Percentiles rank a stretch among this genome's conserved stretches.
Evolutionary conservation across 2,797 vertebrate genomes (phyloP).

Genomic region (Balearica regulorum): DNA sequence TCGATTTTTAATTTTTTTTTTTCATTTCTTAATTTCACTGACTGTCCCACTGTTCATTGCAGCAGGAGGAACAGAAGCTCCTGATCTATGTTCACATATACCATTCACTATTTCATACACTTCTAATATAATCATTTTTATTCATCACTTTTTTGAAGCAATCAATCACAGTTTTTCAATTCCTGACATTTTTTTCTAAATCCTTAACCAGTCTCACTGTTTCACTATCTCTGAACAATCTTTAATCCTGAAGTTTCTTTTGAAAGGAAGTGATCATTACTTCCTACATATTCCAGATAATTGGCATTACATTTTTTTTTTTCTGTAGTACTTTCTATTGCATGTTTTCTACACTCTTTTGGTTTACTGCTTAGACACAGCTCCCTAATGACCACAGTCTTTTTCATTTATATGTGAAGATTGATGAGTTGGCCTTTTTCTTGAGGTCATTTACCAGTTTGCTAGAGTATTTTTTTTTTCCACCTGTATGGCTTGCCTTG

Average conservation of each 20-base stretch:
- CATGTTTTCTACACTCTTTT: background rate
- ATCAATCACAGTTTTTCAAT: background rate
- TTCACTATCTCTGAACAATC: background rate
- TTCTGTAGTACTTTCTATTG: background rate
- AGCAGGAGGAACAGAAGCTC: background rate
- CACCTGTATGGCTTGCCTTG: background rate
- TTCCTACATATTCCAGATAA: background rate
- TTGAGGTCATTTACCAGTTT: background rate
- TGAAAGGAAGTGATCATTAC: background rate
- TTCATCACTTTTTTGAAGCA: background rate
- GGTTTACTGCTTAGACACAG: background rate
- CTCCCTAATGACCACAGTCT: background rate
- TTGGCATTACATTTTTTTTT: background rate
- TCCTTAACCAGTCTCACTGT: background rate
- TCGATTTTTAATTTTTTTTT: background rate
- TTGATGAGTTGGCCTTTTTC: background rate
- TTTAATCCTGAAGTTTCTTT: background rate
- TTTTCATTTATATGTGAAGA: background rate
- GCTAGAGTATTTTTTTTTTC: background rate
- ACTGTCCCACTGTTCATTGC: background rate
- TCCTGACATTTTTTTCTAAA: background rate
- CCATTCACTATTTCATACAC: background rate
- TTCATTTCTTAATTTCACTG: background rate
- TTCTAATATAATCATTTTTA: background rate
- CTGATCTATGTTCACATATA: background rate